Percentiles rank a stretch among this genome's conserved stretches.
phyloP scores from a whole-genome alignment of 2,888 invertebrate species.

The Trissoscelio sp. region DNA sequence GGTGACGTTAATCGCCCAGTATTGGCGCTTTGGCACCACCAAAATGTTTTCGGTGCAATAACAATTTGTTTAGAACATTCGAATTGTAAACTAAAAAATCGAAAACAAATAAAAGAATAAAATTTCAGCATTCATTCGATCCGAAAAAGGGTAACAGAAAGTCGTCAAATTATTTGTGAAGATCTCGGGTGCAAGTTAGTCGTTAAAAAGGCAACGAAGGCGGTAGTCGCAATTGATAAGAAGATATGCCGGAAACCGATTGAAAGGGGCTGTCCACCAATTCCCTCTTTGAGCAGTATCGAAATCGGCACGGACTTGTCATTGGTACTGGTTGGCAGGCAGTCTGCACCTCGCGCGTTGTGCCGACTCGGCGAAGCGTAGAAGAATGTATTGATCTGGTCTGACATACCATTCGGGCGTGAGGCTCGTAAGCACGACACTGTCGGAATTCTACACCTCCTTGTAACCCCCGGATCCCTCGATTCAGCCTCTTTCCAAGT shows the following conservation, averaged over 20 bases:
- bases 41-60: no score
- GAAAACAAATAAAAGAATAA: not conserved
- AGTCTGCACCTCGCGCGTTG: constrained; percentile 75
- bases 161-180: constrained; percentile 46
- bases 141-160: constrained; percentile 9
- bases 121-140: constrained; percentile 14
- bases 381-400: constrained; percentile 82
- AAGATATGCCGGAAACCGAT: constrained; percentile 56
- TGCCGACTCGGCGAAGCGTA: constrained; percentile 79
- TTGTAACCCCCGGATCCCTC: constrained; percentile 70
- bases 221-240: constrained; percentile 52
- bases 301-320: constrained; percentile 72
- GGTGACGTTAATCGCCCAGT: no score
- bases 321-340: constrained; percentile 72
- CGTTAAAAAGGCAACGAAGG: constrained; percentile 49
- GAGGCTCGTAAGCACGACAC: constrained; percentile 78
- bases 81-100: no score
- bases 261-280: constrained; percentile 62
- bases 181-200: constrained; percentile 37
- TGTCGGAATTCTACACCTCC: constrained; percentile 78
- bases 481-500: constrained; percentile 68
- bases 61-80: no score
- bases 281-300: constrained; percentile 68
- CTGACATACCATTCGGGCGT: constrained; percentile 80
- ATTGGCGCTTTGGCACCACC: no score